A percentile compares a stretch with the other conserved stretches of the same genome.
phyloP scores from a whole-genome alignment of 2,113 vertebrate genomes.

The Centropristis striata region DNA sequence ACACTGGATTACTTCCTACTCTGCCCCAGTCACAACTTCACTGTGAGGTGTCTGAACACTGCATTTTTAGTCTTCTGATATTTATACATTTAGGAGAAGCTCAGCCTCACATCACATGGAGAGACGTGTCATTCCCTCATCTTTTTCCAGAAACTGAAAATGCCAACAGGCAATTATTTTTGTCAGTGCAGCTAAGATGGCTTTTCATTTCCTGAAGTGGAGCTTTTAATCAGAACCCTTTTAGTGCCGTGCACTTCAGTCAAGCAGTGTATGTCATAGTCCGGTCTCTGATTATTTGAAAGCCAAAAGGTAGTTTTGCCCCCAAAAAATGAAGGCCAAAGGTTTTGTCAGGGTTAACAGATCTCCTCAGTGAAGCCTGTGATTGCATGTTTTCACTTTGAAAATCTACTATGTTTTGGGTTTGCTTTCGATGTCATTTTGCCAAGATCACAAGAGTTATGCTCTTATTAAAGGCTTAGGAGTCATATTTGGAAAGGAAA shows the following conservation, averaged over 20 bases:
- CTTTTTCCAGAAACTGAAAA: constrained; percentile 46
- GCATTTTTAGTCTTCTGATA: constrained; percentile 28
- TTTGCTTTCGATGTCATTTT: constrained; percentile 8
- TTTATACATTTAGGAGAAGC: constrained; percentile 8
- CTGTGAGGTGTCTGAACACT: constrained; percentile 8
- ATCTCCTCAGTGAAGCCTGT: constrained; percentile 5
- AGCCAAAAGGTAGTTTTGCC: constrained; percentile 34
- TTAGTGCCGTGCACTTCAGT: constrained; percentile 47
- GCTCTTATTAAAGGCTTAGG: constrained; percentile 7
- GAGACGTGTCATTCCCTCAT: constrained; percentile 19
- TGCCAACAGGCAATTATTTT: constrained; percentile 57
- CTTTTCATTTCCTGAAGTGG: constrained; percentile 59
- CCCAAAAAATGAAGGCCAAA: constrained; percentile 20
- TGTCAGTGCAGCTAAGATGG: constrained; percentile 38
- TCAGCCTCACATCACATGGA: neutral
- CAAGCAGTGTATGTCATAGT: neutral
- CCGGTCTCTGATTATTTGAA: constrained; percentile 24
- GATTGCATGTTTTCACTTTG: constrained; percentile 14
- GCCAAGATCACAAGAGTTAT: neutral
- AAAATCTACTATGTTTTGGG: neutral
- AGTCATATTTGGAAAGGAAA: constrained; percentile 26
- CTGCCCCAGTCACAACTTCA: neutral
- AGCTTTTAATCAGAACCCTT: constrained; percentile 59
- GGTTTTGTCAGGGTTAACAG: neutral
- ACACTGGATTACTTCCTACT: neutral